phyloP scores from a whole-genome alignment of 2,113 vertebrate species.

The Psilopsiagon aymara region DNA sequence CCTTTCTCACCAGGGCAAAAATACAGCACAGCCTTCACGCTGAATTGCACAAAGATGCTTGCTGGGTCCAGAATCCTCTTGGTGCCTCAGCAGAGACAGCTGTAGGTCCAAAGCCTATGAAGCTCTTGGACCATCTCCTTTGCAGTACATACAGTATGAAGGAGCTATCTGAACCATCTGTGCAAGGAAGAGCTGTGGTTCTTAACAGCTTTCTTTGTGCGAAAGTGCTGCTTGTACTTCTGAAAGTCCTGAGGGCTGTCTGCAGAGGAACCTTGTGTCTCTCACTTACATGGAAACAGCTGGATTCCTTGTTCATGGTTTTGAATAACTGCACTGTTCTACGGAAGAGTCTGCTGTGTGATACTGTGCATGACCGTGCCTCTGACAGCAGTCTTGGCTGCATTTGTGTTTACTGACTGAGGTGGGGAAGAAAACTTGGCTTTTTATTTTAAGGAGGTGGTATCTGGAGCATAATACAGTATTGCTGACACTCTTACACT shows the following conservation, averaged over 20 bases:
- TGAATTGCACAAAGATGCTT: too few relatives aligned
- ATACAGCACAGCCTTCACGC: fast-evolving
- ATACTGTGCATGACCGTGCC: fast-evolving
- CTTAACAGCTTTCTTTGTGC: not conserved
- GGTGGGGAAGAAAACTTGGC: too few relatives aligned
- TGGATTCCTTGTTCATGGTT: not conserved
- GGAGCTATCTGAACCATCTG: not conserved
- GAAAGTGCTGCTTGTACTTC: fast-evolving
- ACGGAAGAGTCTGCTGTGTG: fast-evolving
- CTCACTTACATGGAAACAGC: not conserved
- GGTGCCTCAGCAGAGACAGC: not conserved
- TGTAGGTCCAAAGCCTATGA: not conserved
- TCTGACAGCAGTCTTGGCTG: not conserved
- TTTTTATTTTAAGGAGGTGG: too few relatives aligned
- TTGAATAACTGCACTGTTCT: not conserved
- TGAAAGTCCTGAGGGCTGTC: too few relatives aligned
- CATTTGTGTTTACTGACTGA: fast-evolving
- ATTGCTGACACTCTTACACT: too few relatives aligned
- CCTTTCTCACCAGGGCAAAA: not conserved
- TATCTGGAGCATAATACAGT: not conserved
- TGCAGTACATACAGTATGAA: not conserved
- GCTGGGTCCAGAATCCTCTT: not conserved
- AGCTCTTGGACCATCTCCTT: not conserved
- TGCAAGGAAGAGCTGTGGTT: not conserved
- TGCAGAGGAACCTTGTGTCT: not conserved